phyloP scores from a whole-genome alignment of 2,797 vertebrate genomes.

The Channallabes apus region DNA sequence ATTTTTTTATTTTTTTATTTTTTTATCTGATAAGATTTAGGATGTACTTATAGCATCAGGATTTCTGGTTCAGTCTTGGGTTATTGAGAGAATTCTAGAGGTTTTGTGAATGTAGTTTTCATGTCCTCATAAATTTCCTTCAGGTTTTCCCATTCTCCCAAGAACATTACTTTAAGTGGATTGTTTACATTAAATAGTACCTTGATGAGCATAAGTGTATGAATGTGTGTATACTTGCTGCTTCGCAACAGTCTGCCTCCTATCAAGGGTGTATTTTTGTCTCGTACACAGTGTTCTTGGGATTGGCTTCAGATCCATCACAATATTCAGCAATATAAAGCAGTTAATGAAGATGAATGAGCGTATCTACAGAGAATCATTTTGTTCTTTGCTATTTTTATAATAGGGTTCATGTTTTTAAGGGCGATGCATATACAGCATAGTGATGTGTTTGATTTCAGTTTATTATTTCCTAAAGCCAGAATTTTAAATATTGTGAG shows the following conservation, averaged over 20 bases:
- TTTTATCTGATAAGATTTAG: neutral
- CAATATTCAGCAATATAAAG: neutral
- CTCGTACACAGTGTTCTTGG: neutral
- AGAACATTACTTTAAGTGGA: neutral
- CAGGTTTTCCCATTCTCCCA: neutral
- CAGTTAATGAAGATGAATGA: neutral
- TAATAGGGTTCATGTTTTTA: neutral
- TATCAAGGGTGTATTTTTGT: neutral
- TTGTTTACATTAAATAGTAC: neutral
- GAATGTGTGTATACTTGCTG: neutral
- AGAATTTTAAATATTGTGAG: slow-evolving; percentile 16
- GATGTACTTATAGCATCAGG: neutral
- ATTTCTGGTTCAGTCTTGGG: neutral
- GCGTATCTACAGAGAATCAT: neutral
- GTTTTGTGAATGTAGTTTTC: neutral
- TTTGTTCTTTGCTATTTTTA: neutral
- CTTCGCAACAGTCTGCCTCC: neutral
- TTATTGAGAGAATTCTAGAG: neutral
- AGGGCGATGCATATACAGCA: neutral
- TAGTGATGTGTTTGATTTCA: neutral
- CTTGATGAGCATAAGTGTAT: neutral
- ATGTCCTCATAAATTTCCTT: neutral
- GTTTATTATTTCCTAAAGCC: slow-evolving; percentile 1
- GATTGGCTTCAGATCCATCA: neutral
- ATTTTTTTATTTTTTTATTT: neutral